phyloP scores from a whole-genome alignment of 35 echinoderm and acorn worm genomes.

The Lytechinus variegatus region DNA sequence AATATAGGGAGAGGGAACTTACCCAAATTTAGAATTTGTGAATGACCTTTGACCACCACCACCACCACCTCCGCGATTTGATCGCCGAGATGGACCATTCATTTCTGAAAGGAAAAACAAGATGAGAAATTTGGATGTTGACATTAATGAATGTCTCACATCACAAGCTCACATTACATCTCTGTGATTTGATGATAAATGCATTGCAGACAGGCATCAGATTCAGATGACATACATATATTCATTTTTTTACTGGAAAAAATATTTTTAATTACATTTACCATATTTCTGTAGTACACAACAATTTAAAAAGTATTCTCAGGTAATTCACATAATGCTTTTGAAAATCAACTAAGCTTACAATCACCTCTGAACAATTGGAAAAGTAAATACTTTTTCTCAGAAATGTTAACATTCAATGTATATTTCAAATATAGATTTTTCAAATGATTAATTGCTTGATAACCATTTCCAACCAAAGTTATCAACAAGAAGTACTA shows the following conservation, averaged over 20 bases:
- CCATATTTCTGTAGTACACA: too few relatives aligned
- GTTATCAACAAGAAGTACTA: neutral
- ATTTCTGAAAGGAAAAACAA: conserved; percentile 62
- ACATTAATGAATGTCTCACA: neutral
- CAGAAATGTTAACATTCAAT: too few relatives aligned
- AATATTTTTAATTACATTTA: neutral
- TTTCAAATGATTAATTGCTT: too few relatives aligned
- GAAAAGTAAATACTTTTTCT: too few relatives aligned
- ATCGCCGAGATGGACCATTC: conserved; percentile 80
- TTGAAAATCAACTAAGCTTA: too few relatives aligned
- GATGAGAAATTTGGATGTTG: neutral
- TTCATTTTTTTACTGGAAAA: neutral
- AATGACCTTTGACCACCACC: conserved; percentile 63
- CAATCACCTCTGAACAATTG: too few relatives aligned
- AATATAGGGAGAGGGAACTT: conserved; percentile 19
- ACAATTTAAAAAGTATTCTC: too few relatives aligned
- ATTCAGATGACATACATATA: neutral
- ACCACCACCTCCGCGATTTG: conserved; percentile 47
- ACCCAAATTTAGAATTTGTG: conserved; percentile 94
- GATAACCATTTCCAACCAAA: neutral
- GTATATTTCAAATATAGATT: too few relatives aligned
- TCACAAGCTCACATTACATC: neutral
- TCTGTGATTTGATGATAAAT: neutral
- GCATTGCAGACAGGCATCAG: neutral
- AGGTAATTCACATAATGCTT: too few relatives aligned